A percentile compares a stretch with the other conserved stretches of the same genome.
These are phyloP conservation scores for Ascidia mentula DNA, from an alignment of 23 tunicate genomes.

Conservation along the genomic window DNA sequence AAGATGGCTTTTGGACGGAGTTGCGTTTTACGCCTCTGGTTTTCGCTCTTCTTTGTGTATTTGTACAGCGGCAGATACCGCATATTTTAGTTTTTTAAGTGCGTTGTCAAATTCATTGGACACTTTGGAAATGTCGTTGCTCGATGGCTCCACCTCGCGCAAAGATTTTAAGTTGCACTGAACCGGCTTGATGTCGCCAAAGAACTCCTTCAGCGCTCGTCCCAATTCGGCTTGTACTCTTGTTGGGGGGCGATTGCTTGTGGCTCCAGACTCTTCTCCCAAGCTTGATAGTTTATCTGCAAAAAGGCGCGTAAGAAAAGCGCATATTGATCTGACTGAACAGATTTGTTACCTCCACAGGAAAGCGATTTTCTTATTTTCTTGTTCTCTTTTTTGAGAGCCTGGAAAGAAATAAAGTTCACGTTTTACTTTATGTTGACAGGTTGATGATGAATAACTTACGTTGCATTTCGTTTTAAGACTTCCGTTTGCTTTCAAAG, in stretches of 20 bases:
- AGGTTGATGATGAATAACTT: constrained; percentile 3
- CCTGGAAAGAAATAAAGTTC: background rate
- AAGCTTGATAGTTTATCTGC: background rate
- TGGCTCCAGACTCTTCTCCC: background rate
- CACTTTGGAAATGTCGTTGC: background rate
- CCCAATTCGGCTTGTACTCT: constrained; percentile 71
- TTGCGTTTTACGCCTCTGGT: background rate
- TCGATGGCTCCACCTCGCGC: background rate
- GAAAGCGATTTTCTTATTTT: background rate
- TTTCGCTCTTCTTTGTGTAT: constrained; percentile 44
- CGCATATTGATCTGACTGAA: too few species aligned
- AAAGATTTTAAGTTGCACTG: constrained; percentile 35
- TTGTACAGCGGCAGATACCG: constrained; percentile 48
- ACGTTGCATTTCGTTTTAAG: constrained; percentile 50
- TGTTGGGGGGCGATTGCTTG: background rate
- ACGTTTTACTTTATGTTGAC: background rate
- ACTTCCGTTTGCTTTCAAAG: constrained; percentile 36
- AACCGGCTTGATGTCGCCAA: constrained; percentile 44
- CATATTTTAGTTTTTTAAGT: constrained; percentile 19
- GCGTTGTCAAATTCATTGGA: constrained; percentile 28
- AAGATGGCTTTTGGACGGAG: background rate
- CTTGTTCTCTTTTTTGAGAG: background rate
- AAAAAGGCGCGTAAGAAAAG: too few species aligned
- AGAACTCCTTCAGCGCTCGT: constrained; percentile 51
- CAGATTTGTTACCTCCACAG: constrained; percentile 1